Conservation (phyloP, 1,140 invertebrate genomes). For the Geopemphigus sp. region DNA sequence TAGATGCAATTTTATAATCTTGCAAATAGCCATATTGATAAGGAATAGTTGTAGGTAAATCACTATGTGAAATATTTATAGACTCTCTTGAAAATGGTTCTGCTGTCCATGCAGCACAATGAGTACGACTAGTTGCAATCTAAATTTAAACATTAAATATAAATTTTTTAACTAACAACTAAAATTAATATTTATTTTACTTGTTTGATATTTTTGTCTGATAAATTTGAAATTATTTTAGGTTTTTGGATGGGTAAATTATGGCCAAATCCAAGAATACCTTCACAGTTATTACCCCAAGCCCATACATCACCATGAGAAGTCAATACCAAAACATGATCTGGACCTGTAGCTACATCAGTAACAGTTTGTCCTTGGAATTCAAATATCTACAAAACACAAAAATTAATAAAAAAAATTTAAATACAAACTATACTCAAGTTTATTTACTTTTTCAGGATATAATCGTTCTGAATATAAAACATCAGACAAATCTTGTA, state of each 20-base stretch:
- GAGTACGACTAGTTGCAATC: slow-evolving; percentile 65
- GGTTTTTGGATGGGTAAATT: slow-evolving; percentile 61
- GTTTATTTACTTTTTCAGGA: slow-evolving; percentile 52
- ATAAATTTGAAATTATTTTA: slow-evolving; percentile 60
- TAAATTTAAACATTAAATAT: slow-evolving; percentile 52
- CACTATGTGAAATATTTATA: slow-evolving; percentile 58
- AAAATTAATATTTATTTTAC: slow-evolving; percentile 53
- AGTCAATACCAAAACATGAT: slow-evolving; percentile 65
- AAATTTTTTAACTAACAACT: slow-evolving; percentile 26
- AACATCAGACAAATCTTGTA: slow-evolving; percentile 59
- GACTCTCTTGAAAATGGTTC: slow-evolving; percentile 57
- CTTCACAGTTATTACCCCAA: slow-evolving; percentile 68
- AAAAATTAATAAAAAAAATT: not conserved
- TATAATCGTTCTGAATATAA: slow-evolving; percentile 40
- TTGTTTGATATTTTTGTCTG: slow-evolving; percentile 63
- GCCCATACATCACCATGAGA: slow-evolving; percentile 63
- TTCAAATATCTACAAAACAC: slow-evolving; percentile 35
- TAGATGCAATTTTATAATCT: slow-evolving; percentile 58
- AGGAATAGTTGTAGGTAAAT: slow-evolving; percentile 60
- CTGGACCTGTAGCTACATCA: slow-evolving; percentile 65
- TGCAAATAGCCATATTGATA: slow-evolving; percentile 62
- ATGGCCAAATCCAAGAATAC: slow-evolving; percentile 65
- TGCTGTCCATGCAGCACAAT: slow-evolving; percentile 67
- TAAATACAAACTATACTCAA: not conserved
- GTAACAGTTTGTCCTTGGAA: slow-evolving; percentile 56